Conservation (phyloP, 37 sponge, comb jelly and placozoan genomes). For the Sycon ciliatum region DNA sequence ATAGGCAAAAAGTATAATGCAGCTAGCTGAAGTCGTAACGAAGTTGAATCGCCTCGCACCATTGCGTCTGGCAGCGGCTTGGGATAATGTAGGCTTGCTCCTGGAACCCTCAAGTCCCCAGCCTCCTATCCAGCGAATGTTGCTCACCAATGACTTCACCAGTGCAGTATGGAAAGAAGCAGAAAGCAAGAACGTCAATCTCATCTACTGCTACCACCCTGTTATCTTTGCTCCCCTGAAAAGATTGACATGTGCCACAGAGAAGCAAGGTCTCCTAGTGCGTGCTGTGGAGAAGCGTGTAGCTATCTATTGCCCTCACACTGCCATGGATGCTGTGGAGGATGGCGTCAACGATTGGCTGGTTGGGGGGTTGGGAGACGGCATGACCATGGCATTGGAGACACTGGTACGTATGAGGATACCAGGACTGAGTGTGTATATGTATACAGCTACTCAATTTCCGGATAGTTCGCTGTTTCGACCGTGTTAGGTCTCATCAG, state of each 20-base stretch:
- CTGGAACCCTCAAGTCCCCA: conserved; percentile 49
- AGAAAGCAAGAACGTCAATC: conserved; percentile 15
- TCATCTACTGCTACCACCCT: conserved; percentile 87
- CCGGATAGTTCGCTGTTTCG: too few relatives aligned
- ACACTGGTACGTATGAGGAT: too few relatives aligned
- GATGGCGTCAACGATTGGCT: conserved; percentile 94
- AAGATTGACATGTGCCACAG: conserved; percentile 54
- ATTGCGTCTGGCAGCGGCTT: conserved; percentile 43
- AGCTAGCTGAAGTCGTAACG: conserved; percentile 40
- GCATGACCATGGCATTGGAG: conserved; percentile 15
- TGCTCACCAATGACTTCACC: conserved; percentile 89
- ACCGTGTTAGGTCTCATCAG: too few relatives aligned
- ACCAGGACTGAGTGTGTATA: too few relatives aligned
- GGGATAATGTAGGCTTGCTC: conserved; percentile 94
- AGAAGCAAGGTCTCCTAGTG: conserved; percentile 80
- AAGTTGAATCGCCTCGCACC: conserved; percentile 61
- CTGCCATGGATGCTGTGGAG: conserved; percentile 58
- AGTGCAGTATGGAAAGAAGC: conserved; percentile 70
- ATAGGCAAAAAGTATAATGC: too few relatives aligned
- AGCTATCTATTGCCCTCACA: conserved; percentile 92
- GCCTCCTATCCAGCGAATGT: conserved; percentile 19
- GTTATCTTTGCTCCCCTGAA: conserved; percentile 79
- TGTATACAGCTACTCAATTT: too few relatives aligned
- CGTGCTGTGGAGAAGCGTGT: conserved; percentile 51
- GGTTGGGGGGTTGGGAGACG: conserved; percentile 54